These are phyloP conservation scores for Ploceus nigricollis DNA, from an alignment of 2,113 vertebrate genomes.

Conservation along the genomic window DNA sequence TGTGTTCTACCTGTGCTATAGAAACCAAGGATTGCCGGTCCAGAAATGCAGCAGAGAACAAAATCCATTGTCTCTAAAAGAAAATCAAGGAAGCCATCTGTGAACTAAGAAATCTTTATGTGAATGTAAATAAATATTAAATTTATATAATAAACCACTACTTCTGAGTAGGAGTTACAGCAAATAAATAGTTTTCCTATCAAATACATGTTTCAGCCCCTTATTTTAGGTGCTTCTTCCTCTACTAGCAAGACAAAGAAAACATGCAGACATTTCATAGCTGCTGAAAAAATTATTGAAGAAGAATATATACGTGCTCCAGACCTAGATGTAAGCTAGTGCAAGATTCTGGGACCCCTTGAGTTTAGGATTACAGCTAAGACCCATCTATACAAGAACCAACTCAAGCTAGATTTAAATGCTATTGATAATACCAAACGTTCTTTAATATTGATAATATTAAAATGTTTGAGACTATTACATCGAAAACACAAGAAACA, in stretches of 20 bases:
- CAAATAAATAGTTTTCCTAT: constrained; percentile 2
- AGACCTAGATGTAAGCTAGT: neutral
- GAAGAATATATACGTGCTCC: neutral
- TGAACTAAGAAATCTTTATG: neutral
- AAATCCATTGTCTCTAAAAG: neutral
- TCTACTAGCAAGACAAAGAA: neutral
- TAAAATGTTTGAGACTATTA: neutral
- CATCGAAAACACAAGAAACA: neutral
- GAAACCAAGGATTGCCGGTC: neutral
- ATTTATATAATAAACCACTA: neutral
- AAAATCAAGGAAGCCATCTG: neutral
- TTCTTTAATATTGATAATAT: neutral
- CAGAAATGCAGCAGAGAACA: neutral
- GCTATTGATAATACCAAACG: neutral
- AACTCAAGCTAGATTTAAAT: neutral
- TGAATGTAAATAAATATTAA: constrained; percentile 7
- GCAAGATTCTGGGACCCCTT: neutral
- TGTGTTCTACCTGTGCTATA: neutral
- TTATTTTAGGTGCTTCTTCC: neutral
- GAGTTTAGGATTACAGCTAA: neutral
- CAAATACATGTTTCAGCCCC: neutral
- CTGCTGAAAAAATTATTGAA: neutral
- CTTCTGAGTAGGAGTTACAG: neutral
- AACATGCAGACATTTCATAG: neutral
- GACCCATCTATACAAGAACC: neutral